These are phyloP conservation scores for Ceratothoa steindachneri DNA, from an alignment of 2,888 invertebrate genomes.

Conservation along the genomic window DNA sequence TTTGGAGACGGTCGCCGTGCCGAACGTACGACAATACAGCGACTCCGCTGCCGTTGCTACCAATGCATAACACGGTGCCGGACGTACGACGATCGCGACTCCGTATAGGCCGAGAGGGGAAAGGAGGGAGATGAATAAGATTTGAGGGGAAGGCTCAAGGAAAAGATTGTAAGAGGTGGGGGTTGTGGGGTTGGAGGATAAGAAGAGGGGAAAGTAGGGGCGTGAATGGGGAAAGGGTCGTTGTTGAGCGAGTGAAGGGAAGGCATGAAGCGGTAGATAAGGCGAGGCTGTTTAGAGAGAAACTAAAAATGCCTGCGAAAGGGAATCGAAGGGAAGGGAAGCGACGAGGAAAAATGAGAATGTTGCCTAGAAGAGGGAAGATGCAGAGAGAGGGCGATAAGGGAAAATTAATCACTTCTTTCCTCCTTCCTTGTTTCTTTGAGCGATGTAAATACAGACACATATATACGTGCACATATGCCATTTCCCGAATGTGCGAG, in stretches of 20 bases:
- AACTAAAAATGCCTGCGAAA: not conserved
- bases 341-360: not conserved
- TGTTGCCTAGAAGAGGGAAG: not conserved
- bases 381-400: constrained; percentile 2
- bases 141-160: constrained; percentile 11
- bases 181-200: not conserved
- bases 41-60: no score
- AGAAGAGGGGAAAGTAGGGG: not conserved
- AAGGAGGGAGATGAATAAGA: not conserved
- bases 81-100: not conserved
- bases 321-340: not conserved
- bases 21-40: not conserved
- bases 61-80: not conserved
- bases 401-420: constrained; percentile 10
- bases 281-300: constrained; percentile 7
- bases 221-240: no score
- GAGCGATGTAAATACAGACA: no score
- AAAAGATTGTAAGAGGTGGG: not conserved
- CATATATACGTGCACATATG: no score
- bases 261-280: not conserved
- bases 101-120: not conserved
- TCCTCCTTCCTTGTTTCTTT: not conserved
- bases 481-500: no score
- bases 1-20: not conserved
- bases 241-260: no score